A percentile compares a stretch with the other conserved stretches of the same genome.
Conservation (phyloP, 35 echinoderm and acorn worm genomes). For the Diadema setosum region DNA sequence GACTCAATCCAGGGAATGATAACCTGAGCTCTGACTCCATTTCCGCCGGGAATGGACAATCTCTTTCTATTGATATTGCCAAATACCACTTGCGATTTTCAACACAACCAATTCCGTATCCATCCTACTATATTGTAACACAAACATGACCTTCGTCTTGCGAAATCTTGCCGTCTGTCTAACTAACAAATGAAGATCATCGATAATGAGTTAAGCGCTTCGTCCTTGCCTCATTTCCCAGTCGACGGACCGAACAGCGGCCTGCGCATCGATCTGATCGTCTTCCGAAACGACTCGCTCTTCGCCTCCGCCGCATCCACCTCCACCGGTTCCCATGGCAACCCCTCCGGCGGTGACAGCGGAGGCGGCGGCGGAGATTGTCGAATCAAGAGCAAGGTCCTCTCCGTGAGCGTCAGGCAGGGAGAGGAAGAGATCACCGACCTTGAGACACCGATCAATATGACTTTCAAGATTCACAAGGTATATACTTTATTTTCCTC, state of each 20-base stretch:
- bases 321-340: not conserved
- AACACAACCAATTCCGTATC: too few species aligned
- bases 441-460: not conserved
- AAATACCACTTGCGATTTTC: too few species aligned
- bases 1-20: too few species aligned
- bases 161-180: too few species aligned
- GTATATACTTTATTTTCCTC: too few species aligned
- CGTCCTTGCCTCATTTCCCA: not conserved
- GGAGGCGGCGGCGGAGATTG: not conserved
- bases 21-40: too few species aligned
- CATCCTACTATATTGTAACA: too few species aligned
- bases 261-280: not conserved
- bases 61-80: too few species aligned
- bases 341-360: not conserved
- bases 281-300: not conserved
- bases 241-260: not conserved
- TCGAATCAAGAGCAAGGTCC: not conserved
- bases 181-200: too few species aligned
- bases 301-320: not conserved
- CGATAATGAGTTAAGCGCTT: too few species aligned
- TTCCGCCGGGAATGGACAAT: too few species aligned
- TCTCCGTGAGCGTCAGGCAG: not conserved
- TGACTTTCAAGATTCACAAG: slow-evolving; percentile 3
- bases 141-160: too few species aligned
- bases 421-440: not conserved